Conservation (phyloP, 2,797 vertebrate species). For the Galaxias olidus region DNA sequence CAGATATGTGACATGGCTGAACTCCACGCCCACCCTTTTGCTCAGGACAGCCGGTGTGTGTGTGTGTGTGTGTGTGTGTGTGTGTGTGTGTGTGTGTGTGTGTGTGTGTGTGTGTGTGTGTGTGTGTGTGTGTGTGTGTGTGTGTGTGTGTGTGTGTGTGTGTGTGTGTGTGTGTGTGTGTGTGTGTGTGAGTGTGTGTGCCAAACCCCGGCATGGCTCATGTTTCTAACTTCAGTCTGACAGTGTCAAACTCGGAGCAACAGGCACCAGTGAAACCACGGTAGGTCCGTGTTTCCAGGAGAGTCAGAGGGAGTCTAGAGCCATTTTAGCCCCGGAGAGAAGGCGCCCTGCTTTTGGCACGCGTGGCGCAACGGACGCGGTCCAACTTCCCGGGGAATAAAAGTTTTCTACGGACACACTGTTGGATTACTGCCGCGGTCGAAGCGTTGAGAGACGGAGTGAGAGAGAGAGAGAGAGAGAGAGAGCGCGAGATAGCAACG, state of each 20-base stretch:
- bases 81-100: constrained; percentile 27
- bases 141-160: constrained; percentile 28
- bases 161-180: constrained; percentile 39
- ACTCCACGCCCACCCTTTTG: constrained; percentile 26
- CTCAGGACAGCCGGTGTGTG: constrained; percentile 57
- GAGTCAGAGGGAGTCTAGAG: constrained; percentile 44
- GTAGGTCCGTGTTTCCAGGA: constrained; percentile 53
- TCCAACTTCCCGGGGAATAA: constrained; percentile 70
- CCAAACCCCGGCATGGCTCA: constrained; percentile 81
- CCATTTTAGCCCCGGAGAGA: constrained; percentile 47
- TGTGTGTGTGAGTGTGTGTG: constrained; percentile 17
- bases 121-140: constrained; percentile 33
- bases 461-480: neutral
- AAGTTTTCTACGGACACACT: constrained; percentile 43
- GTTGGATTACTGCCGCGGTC: constrained; percentile 56
- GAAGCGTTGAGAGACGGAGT: constrained; percentile 34
- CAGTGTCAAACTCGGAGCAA: constrained; percentile 80
- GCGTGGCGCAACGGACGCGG: constrained; percentile 55
- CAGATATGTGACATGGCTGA: constrained; percentile 51
- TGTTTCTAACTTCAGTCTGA: constrained; percentile 88
- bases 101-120: constrained; percentile 31
- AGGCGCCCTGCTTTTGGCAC: constrained; percentile 41
- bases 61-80: constrained; percentile 26
- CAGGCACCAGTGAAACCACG: constrained; percentile 75
- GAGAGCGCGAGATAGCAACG: no score